phyloP scores from a whole-genome alignment of 2,888 invertebrate species.

The Oxyscelio sp. region DNA sequence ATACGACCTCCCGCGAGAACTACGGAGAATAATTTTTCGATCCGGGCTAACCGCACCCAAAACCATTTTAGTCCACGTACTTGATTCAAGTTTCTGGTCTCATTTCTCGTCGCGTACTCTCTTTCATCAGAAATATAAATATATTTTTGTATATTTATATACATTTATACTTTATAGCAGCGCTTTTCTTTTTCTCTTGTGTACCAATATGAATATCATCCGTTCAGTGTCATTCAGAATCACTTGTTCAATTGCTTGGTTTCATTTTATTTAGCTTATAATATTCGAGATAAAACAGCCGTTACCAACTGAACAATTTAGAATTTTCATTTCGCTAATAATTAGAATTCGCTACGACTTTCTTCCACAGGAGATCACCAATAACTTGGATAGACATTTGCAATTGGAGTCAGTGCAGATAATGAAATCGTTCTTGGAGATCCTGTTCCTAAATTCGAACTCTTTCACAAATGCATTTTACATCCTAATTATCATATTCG shows the following conservation, averaged over 20 bases:
- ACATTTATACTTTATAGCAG: conserved; percentile 26
- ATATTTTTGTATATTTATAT: conserved; percentile 45
- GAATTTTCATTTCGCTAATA: too few relatives aligned
- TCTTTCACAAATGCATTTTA: conserved; percentile 46
- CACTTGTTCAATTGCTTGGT: too few relatives aligned
- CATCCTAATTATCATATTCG: conserved; percentile 38
- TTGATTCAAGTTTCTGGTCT: conserved; percentile 20
- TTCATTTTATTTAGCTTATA: too few relatives aligned
- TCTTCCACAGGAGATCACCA: not conserved
- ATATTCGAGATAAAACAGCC: too few relatives aligned
- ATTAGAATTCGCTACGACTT: too few relatives aligned
- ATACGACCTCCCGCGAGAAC: too few relatives aligned
- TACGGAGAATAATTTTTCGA: not conserved
- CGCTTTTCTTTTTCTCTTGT: too few relatives aligned
- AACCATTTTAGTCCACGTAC: conserved; percentile 15
- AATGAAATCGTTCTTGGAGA: too few relatives aligned
- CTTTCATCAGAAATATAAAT: conserved; percentile 37
- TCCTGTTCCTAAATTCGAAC: conserved; percentile 25
- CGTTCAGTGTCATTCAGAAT: too few relatives aligned
- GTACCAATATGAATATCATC: too few relatives aligned
- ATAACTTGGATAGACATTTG: not conserved
- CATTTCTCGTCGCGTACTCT: conserved; percentile 13
- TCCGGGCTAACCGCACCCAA: conserved; percentile 20
- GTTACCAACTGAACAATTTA: too few relatives aligned
- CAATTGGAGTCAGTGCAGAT: too few relatives aligned